A percentile compares a stretch with the other conserved stretches of the same genome.
Conservation (phyloP, 2,113 vertebrate species). For the Oryzias melastigma region DNA sequence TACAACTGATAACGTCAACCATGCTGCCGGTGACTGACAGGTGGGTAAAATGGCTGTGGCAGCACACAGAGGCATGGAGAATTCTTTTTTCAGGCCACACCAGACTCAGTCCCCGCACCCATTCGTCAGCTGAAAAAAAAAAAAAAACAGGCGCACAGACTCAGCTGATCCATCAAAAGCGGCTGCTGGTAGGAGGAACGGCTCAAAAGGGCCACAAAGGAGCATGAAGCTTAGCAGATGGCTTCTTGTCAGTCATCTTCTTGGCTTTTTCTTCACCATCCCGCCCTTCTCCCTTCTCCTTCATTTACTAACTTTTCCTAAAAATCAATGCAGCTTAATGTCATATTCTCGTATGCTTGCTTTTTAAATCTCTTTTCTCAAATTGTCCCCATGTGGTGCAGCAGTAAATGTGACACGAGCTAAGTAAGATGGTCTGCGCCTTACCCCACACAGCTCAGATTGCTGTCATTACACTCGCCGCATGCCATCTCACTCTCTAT, state of each 20-base stretch:
- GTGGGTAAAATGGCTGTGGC: slow-evolving; percentile 69
- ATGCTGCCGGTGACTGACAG: slow-evolving; percentile 68
- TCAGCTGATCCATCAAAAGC: slow-evolving; percentile 70
- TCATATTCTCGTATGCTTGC: not conserved
- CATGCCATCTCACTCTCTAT: slow-evolving; percentile 50
- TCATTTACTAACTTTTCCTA: slow-evolving; percentile 19
- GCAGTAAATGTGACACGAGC: slow-evolving; percentile 24
- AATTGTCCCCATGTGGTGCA: slow-evolving; percentile 31
- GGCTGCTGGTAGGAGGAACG: slow-evolving; percentile 20
- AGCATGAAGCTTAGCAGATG: slow-evolving; percentile 74
- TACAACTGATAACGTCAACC: slow-evolving; percentile 70
- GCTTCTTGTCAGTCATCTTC: slow-evolving; percentile 48
- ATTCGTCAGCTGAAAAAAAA: slow-evolving; percentile 66
- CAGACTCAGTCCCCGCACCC: slow-evolving; percentile 46
- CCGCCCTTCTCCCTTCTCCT: slow-evolving; percentile 13
- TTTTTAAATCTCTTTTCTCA: slow-evolving; percentile 6
- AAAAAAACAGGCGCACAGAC: slow-evolving; percentile 46
- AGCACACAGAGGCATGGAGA: slow-evolving; percentile 68
- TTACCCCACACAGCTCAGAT: slow-evolving; percentile 36
- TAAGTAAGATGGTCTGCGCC: slow-evolving; percentile 31
- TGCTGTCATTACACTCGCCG: slow-evolving; percentile 54
- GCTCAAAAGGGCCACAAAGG: slow-evolving; percentile 53
- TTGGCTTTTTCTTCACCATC: slow-evolving; percentile 6
- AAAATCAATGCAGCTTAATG: slow-evolving; percentile 13
- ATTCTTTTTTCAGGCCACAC: slow-evolving; percentile 66